Evolutionary conservation across 2,797 vertebrate species (phyloP), one percentile per base, ranked within the genome.

Genomic region (Picus viridis): DNA sequence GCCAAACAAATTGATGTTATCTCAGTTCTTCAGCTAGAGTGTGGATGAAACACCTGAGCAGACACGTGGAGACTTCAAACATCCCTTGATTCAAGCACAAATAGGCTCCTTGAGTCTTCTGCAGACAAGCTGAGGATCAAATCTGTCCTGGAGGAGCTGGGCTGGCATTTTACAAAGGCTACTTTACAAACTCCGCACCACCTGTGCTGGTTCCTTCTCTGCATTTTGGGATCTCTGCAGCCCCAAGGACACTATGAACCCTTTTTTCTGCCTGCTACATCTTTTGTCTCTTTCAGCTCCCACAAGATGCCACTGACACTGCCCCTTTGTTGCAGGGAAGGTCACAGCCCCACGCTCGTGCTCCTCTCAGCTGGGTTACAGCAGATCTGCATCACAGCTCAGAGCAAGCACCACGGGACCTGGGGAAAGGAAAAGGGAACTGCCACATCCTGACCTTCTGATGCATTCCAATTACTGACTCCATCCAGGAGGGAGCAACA

Each of bases 31-130:
- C 80, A 58, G 43, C 71, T 53, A 16, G 20, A 41, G 36, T 3
- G 13, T 24, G n/a, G 54, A 43, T 24, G 41, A 76, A 41, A 27
- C 7, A 30, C 56, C 58, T 49, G 2, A 75, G 58, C 2, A 94
- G 79, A 47, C 64, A 15, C 0, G 0, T 24, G 30, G 61, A 67
- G 78, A 56, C 64, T 71, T 65, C 54, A 75, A 47, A 2, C 17
- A 32, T 23, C 1, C 3, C 18, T 6, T 36, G 49, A 6, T 8
- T 3, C 8, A 57, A 56, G 83, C 74, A 16, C 73, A 61, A 10
- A 30, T 4, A 26, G 1, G 30, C 24, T 24, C 15, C 34, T 8
- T 7, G 2, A 16, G 67, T 1, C 1, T 16, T 67, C 30, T 5
- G 29, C 2, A 76, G 32, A 45, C n/a, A 23, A 41, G 47, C 58